A percentile compares a stretch with the other conserved stretches of the same genome.
phyloP scores from a whole-genome alignment of 2,113 vertebrate genomes.

The Ciconia maguari region DNA sequence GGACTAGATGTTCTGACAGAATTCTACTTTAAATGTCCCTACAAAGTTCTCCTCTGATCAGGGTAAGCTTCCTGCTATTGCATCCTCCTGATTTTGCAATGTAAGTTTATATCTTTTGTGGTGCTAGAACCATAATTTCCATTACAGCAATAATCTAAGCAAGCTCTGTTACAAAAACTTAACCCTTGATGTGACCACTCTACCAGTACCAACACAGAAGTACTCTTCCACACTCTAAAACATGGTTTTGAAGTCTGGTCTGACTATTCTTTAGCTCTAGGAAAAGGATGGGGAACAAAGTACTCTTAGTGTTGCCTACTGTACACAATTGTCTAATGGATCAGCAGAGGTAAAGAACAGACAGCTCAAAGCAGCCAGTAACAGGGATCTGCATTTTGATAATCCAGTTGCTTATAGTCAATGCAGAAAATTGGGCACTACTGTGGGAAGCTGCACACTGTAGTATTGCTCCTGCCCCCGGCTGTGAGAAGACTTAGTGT shows the following conservation, averaged over 20 bases:
- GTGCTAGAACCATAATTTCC: neutral
- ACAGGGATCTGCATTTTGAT: neutral
- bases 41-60: neutral
- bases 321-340: neutral
- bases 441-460: neutral
- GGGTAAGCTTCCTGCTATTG: neutral
- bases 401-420: neutral
- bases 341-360: neutral
- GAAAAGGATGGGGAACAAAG: neutral
- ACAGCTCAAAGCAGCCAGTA: neutral
- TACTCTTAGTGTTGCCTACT: neutral
- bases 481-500: neutral
- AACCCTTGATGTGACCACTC: neutral
- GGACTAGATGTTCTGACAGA: neutral
- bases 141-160: neutral
- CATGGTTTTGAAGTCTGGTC: neutral
- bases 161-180: neutral
- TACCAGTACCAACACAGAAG: neutral
- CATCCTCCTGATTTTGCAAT: neutral
- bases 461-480: neutral
- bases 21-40: neutral
- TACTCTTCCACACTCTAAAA: neutral
- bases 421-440: neutral
- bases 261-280: neutral
- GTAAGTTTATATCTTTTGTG: rapidly evolving